Conservation (phyloP, 2,113 vertebrate species). For the Sylvia atricapilla region DNA sequence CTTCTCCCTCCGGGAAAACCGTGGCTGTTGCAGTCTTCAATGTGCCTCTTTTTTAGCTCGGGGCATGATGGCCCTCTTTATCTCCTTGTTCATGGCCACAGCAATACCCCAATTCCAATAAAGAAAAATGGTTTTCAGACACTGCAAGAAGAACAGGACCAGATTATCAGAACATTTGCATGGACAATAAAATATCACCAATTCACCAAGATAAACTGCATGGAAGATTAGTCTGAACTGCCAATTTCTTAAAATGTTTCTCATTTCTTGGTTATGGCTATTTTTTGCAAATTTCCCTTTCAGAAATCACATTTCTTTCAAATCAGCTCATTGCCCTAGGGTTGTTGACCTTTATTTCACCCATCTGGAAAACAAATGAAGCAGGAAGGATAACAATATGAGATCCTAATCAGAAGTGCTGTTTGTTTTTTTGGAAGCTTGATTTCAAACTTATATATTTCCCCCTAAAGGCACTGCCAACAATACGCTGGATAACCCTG, state of each 20-base stretch:
- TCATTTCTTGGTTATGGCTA: constrained; percentile 63
- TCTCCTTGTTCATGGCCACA: accelerated
- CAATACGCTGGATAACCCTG: not conserved
- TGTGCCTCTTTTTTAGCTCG: accelerated
- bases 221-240: constrained; percentile 42
- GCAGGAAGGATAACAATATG: constrained; percentile 73
- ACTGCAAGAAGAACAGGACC: not conserved
- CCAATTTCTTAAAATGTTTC: constrained; percentile 59
- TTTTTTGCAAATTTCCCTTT: constrained; percentile 71
- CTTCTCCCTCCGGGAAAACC: not conserved
- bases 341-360: constrained; percentile 71
- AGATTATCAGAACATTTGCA: not conserved
- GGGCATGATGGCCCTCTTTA: not conserved
- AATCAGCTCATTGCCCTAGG: constrained; percentile 63
- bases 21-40: accelerated
- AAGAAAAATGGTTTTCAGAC: not conserved
- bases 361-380: constrained; percentile 79
- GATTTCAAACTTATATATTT: constrained; percentile 49
- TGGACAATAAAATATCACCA: constrained; percentile 8
- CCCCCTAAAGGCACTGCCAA: constrained; percentile 44
- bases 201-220: constrained; percentile 20
- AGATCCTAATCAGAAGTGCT: constrained; percentile 62
- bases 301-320: constrained; percentile 73
- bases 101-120: not conserved
- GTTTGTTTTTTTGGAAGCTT: constrained; percentile 42